Percentiles rank a stretch among this genome's conserved stretches.
These are phyloP conservation scores for Dioctria rufipes DNA, from an alignment of 2,888 invertebrate species.

Conservation along the genomic window DNA sequence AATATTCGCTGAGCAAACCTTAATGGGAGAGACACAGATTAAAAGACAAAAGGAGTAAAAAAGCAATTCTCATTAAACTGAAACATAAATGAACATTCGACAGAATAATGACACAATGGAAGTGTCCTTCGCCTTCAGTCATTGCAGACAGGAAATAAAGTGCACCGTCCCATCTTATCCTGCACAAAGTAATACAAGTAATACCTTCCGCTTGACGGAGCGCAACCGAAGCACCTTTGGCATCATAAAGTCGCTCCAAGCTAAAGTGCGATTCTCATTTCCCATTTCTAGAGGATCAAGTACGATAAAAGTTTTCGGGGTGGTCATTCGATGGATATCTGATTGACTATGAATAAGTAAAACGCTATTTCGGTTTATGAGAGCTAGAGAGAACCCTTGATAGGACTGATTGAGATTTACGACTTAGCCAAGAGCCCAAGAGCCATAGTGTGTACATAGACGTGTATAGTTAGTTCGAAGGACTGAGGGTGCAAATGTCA, in stretches of 20 bases:
- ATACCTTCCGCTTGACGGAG: conserved; percentile 51
- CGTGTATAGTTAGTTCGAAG: conserved; percentile 12
- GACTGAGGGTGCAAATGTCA: conserved; percentile 47
- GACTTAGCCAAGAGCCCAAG: conserved; percentile 39
- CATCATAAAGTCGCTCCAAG: conserved; percentile 32
- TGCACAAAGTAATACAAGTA: conserved; percentile 29
- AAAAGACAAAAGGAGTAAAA: conserved; percentile 46
- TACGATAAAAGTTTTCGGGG: conserved; percentile 41
- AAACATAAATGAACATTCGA: conserved; percentile 51
- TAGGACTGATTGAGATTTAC: conserved; percentile 57
- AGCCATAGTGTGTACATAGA: neutral
- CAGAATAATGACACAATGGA: conserved; percentile 42
- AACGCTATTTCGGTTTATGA: conserved; percentile 58
- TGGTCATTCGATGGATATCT: conserved; percentile 58
- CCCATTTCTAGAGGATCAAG: conserved; percentile 20
- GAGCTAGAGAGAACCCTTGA: conserved; percentile 22
- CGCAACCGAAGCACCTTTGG: conserved; percentile 44
- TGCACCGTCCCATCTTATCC: conserved; percentile 47
- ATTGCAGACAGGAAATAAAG: conserved; percentile 49
- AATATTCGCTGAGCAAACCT: neutral
- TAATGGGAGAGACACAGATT: neutral
- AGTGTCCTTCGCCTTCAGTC: conserved; percentile 35
- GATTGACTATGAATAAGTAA: conserved; percentile 57
- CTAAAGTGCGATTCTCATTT: neutral
- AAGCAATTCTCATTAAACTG: conserved; percentile 47